These are phyloP conservation scores for Macaria liturata DNA, from an alignment of 2,888 invertebrate genomes.

Conservation along the genomic window DNA sequence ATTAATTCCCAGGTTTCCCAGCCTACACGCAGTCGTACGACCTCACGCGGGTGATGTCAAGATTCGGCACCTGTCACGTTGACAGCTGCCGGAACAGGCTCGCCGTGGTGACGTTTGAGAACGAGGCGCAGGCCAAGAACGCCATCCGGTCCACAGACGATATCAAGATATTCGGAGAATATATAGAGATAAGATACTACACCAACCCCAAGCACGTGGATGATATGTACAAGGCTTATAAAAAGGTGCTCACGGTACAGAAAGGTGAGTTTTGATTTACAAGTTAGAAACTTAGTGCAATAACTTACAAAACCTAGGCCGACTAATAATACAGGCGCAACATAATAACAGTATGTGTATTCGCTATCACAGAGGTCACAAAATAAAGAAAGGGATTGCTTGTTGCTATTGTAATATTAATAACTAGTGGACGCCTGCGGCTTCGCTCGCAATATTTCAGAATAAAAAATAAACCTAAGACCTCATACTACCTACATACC, in stretches of 20 bases:
- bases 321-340: no score
- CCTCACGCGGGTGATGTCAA: constrained; percentile 47
- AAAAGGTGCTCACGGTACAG: constrained; percentile 14
- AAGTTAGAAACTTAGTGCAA: no score
- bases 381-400: no score
- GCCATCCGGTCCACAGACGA: constrained; percentile 43
- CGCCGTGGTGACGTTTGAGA: constrained; percentile 45
- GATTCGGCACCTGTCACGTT: constrained; percentile 50
- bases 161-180: constrained; percentile 58
- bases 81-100: constrained; percentile 42
- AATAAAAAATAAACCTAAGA: no score
- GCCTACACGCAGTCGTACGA: constrained; percentile 57
- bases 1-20: constrained; percentile 54
- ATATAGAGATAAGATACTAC: constrained; percentile 46
- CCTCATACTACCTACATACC: no score
- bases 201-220: constrained; percentile 26
- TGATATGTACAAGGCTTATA: constrained; percentile 15
- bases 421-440: no score
- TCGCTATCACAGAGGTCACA: no score
- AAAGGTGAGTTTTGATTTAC: constrained; percentile 12
- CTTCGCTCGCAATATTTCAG: no score
- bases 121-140: constrained; percentile 36
- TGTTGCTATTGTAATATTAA: no score
- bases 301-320: no score
- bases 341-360: no score